Evolutionary conservation across 2,113 vertebrate species (phyloP).

Genomic region (Zapus hudsonius): DNA sequence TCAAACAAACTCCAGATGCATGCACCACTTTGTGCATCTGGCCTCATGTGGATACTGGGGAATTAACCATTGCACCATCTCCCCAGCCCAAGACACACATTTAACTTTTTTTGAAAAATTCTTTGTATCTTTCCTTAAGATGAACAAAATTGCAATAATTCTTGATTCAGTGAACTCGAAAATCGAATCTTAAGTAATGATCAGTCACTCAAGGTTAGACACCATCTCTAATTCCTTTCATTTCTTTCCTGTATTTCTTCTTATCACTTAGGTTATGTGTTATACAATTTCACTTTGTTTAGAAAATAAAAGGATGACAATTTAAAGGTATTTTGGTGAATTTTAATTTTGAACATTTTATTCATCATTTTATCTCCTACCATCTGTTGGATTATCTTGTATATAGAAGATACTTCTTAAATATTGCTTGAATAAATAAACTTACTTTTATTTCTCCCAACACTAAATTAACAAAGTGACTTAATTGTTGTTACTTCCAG

Average conservation of each 20-base stretch:
- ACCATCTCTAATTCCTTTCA: background rate
- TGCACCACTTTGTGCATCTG: no score
- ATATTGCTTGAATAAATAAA: conserved; percentile 52
- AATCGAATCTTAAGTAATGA: background rate
- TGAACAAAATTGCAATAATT: background rate
- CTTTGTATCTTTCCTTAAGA: background rate
- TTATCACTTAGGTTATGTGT: background rate
- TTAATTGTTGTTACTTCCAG: conserved; percentile 84
- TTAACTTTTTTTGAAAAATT: background rate
- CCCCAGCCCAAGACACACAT: no score
- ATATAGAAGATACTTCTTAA: background rate
- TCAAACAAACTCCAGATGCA: no score
- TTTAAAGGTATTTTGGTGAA: conserved; percentile 34
- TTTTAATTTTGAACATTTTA: conserved; percentile 48
- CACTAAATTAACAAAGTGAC: conserved; percentile 51
- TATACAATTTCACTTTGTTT: conserved; percentile 4
- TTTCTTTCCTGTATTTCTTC: conserved; percentile 3
- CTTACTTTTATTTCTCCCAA: background rate
- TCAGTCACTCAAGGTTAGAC: background rate
- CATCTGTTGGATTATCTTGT: background rate
- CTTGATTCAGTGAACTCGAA: background rate
- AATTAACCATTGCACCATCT: no score
- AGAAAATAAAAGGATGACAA: background rate
- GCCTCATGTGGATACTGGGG: no score
- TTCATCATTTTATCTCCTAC: background rate